Percentiles rank a stretch among this genome's conserved stretches.
Conservation (phyloP, 2,888 invertebrate species). For the Oeneis ivallda region DNA sequence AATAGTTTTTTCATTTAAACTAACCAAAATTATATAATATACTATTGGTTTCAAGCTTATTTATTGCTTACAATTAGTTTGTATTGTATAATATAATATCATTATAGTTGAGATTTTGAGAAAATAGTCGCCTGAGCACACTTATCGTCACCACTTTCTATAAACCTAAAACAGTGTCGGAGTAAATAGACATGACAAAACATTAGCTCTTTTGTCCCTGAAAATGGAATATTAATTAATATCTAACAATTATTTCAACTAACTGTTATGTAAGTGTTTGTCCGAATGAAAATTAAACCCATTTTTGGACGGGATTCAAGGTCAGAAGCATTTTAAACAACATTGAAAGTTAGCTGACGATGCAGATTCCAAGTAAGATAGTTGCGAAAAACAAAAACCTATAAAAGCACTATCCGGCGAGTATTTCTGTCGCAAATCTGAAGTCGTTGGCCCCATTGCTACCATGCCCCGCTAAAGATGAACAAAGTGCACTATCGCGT, state of each 20-base stretch:
- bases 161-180: no score
- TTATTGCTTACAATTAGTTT: no score
- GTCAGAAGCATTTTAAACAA: conserved; percentile 12
- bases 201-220: no score
- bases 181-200: no score
- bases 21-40: no score
- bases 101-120: no score
- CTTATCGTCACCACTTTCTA: no score
- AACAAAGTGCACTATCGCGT: conserved; percentile 34
- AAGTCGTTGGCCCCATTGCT: conserved; percentile 68
- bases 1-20: no score
- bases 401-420: conserved; percentile 27
- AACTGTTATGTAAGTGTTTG: background rate
- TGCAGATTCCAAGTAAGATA: conserved; percentile 16
- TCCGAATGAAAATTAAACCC: background rate
- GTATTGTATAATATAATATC: no score
- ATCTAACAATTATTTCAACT: background rate
- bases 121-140: no score
- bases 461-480: conserved; percentile 41
- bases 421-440: conserved; percentile 37
- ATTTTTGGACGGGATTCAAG: conserved; percentile 9
- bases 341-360: conserved; percentile 21
- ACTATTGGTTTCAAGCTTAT: no score
- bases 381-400: conserved; percentile 24
- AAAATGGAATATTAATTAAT: no score